These are phyloP conservation scores for Cacatua alba DNA, from an alignment of 2,113 vertebrate species.

Conservation along the genomic window DNA sequence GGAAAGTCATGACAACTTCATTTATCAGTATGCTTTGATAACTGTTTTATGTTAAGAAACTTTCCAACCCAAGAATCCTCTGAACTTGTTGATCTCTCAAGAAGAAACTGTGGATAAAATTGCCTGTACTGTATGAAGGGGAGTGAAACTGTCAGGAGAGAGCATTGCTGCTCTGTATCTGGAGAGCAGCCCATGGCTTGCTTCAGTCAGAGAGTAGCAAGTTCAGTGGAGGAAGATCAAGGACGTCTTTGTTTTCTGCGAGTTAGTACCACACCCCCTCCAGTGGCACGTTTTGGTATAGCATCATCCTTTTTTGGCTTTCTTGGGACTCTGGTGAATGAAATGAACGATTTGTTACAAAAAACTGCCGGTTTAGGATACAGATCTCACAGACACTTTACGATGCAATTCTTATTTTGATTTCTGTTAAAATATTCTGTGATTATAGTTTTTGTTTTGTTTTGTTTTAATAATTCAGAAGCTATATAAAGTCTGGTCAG, in stretches of 20 bases:
- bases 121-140: no score
- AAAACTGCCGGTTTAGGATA: neutral
- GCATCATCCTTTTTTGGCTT: neutral
- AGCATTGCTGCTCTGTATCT: rapidly evolving
- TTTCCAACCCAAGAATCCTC: neutral
- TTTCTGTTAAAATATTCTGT: neutral
- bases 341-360: neutral
- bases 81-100: neutral
- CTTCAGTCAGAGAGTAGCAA: neutral
- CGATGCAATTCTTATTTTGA: neutral
- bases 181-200: rapidly evolving
- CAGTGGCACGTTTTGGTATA: conserved; percentile 2
- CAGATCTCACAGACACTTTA: neutral
- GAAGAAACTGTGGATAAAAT: neutral
- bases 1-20: neutral
- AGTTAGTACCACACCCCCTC: neutral
- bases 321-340: rapidly evolving
- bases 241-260: neutral
- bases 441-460: neutral
- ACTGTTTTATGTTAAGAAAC: neutral
- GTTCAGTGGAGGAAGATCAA: no score
- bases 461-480: neutral
- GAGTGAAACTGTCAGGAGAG: neutral
- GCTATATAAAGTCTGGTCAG: neutral
- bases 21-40: neutral